phyloP scores from a whole-genome alignment of 2,113 vertebrate genomes.

The Mirounga angustirostris region DNA sequence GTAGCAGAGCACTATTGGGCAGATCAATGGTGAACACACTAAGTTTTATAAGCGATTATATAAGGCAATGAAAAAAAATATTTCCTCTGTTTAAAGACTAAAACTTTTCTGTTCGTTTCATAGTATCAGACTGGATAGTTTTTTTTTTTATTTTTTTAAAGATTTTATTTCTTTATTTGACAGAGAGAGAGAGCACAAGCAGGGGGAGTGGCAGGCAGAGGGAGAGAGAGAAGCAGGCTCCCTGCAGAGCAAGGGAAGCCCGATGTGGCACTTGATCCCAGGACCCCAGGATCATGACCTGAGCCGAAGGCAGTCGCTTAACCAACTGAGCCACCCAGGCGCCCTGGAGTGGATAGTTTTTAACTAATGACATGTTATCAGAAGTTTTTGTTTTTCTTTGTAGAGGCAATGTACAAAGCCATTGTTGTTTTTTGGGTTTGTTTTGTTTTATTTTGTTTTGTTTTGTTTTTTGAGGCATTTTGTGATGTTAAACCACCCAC shows the following conservation, averaged over 20 bases:
- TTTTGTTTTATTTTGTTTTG: too few relatives aligned
- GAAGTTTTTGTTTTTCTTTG: background rate
- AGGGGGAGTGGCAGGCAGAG: too few relatives aligned
- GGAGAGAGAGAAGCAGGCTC: too few relatives aligned
- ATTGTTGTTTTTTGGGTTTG: background rate
- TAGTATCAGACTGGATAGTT: background rate
- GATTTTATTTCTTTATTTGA: too few relatives aligned
- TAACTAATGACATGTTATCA: background rate
- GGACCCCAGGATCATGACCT: too few relatives aligned
- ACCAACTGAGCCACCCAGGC: too few relatives aligned
- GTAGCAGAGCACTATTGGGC: background rate
- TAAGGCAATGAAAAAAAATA: background rate
- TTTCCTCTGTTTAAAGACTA: conserved; percentile 16
- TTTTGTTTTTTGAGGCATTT: background rate
- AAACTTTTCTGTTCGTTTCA: conserved; percentile 10
- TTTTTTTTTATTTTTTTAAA: background rate
- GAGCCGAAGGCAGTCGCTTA: too few relatives aligned
- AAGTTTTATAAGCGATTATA: background rate
- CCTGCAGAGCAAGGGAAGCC: too few relatives aligned
- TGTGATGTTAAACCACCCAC: background rate
- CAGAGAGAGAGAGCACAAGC: too few relatives aligned
- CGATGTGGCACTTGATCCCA: too few relatives aligned
- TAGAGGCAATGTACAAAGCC: background rate
- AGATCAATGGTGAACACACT: background rate
- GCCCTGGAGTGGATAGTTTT: background rate